These are phyloP conservation scores for Zonitis immaculata DNA, from an alignment of 2,888 invertebrate genomes.

Conservation along the genomic window DNA sequence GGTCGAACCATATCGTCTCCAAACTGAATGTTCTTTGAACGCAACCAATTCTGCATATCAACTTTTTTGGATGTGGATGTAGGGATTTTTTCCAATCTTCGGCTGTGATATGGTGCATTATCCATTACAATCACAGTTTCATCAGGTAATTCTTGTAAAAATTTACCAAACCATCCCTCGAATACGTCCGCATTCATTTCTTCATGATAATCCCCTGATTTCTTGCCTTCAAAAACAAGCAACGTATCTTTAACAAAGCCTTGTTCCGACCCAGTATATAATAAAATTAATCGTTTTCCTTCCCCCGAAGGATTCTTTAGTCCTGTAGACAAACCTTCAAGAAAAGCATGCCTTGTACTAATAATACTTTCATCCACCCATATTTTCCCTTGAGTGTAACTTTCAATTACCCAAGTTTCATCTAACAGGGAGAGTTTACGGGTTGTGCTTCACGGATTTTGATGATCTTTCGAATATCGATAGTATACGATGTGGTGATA, in stretches of 20 bases:
- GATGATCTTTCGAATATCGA: too few relatives aligned
- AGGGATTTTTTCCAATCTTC: constrained; percentile 6
- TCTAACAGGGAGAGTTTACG: too few relatives aligned
- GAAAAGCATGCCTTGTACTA: background rate
- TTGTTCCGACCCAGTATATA: constrained; percentile 11
- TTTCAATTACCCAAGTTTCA: constrained; percentile 4
- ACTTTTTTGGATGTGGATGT: constrained; percentile 7
- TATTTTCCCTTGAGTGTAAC: background rate
- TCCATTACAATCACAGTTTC: constrained; percentile 15
- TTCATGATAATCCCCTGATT: constrained; percentile 16
- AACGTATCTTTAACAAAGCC: constrained; percentile 15
- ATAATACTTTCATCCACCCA: background rate
- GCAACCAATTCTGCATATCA: constrained; percentile 20
- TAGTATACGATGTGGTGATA: too few relatives aligned
- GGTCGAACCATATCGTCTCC: constrained; percentile 19
- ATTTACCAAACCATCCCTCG: constrained; percentile 11
- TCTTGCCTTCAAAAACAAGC: constrained; percentile 12
- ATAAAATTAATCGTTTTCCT: constrained; percentile 9
- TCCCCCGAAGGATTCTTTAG: constrained; percentile 8
- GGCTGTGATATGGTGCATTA: constrained; percentile 17
- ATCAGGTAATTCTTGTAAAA: constrained; percentile 9
- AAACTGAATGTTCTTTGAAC: constrained; percentile 18
- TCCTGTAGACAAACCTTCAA: constrained; percentile 1
- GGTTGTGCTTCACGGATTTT: too few relatives aligned
- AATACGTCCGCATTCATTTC: constrained; percentile 18